A percentile compares a stretch with the other conserved stretches of the same genome.
These are phyloP conservation scores for Gerris buenoi DNA, from an alignment of 1,140 invertebrate genomes.

Conservation along the genomic window DNA sequence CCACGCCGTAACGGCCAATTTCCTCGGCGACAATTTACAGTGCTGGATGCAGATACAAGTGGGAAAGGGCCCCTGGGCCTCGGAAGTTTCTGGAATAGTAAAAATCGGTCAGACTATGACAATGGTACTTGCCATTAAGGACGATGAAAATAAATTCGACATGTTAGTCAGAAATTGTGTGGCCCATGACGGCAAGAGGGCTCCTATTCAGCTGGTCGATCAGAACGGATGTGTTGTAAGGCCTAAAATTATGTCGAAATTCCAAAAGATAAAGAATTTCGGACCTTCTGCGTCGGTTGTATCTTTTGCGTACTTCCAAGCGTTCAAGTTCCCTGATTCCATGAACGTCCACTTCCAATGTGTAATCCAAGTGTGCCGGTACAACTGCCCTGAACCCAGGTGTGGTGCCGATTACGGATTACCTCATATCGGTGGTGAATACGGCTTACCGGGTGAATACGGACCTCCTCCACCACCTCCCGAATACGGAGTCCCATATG, in stretches of 20 bases:
- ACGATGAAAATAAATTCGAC: slow-evolving; percentile 89
- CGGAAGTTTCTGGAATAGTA: slow-evolving; percentile 81
- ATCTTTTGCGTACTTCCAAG: slow-evolving; percentile 85
- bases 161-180: slow-evolving; percentile 89
- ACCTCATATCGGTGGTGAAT: slow-evolving; percentile 12
- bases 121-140: slow-evolving; percentile 90
- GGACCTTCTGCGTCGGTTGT: slow-evolving; percentile 79
- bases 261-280: slow-evolving; percentile 91
- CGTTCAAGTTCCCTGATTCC: slow-evolving; percentile 89
- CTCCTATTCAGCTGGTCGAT: slow-evolving; percentile 87
- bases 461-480: slow-evolving; percentile 40
- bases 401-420: slow-evolving; percentile 19
- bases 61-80: slow-evolving; percentile 89
- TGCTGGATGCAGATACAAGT: slow-evolving; percentile 93
- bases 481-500: slow-evolving; percentile 22
- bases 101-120: slow-evolving; percentile 95
- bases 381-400: slow-evolving; percentile 82
- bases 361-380: slow-evolving; percentile 85
- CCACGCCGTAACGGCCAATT: slow-evolving; percentile 81
- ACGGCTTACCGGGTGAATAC: slow-evolving; percentile 41
- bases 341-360: slow-evolving; percentile 95
- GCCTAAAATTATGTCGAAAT: slow-evolving; percentile 82
- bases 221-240: slow-evolving; percentile 80
- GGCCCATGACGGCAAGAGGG: slow-evolving; percentile 83
- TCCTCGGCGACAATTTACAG: slow-evolving; percentile 86